Evolutionary conservation across 2,113 vertebrate genomes (phyloP).

Genomic region (Ictalurus furcatus): DNA sequence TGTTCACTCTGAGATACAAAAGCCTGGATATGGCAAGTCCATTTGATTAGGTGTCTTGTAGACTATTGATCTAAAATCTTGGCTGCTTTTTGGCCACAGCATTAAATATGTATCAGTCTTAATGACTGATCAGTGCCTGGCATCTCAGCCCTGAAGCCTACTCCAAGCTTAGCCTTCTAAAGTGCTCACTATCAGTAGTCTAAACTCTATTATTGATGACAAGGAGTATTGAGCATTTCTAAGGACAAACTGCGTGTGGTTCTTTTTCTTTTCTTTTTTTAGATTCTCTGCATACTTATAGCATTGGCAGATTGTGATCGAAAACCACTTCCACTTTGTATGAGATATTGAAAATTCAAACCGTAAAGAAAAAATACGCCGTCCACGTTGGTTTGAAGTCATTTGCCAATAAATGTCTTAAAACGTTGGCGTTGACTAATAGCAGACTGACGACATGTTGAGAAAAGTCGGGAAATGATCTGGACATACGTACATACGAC

Average conservation of each 20-base stretch:
- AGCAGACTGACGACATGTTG: neutral
- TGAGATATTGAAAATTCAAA: neutral
- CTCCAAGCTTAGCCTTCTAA: conserved; percentile 33
- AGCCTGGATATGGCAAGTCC: conserved; percentile 12
- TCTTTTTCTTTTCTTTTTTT: neutral
- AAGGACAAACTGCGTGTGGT: neutral
- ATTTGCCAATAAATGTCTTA: neutral
- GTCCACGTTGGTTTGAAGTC: neutral
- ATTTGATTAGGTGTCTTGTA: conserved; percentile 30
- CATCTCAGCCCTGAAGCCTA: conserved; percentile 26
- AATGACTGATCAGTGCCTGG: conserved; percentile 46
- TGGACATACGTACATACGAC: neutral
- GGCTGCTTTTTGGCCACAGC: conserved; percentile 38
- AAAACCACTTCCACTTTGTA: neutral
- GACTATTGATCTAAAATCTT: conserved; percentile 32
- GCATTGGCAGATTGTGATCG: neutral
- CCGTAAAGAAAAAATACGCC: neutral
- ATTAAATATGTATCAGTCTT: conserved; percentile 53
- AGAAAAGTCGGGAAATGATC: neutral
- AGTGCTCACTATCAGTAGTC: conserved; percentile 25
- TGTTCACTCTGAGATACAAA: neutral
- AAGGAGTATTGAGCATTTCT: neutral
- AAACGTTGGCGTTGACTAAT: neutral
- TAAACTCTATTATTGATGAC: conserved; percentile 27
- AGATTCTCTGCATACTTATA: neutral